A percentile compares a stretch with the other conserved stretches of the same genome.
These are phyloP conservation scores for Danio tinwini DNA, from an alignment of 2,797 vertebrate species.

Conservation along the genomic window DNA sequence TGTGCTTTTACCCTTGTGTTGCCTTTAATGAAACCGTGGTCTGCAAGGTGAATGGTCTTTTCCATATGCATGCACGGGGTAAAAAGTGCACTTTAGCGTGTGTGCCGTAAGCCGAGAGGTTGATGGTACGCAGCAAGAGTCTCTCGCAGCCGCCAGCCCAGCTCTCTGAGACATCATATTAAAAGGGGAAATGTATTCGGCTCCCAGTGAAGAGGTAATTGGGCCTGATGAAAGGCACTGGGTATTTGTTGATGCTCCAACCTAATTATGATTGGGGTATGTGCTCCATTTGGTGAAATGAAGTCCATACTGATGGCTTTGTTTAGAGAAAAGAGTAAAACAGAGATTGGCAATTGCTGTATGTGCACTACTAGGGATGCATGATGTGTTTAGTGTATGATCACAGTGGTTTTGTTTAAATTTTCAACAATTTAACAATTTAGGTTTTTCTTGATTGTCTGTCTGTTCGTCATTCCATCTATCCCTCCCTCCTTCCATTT, in stretches of 20 bases:
- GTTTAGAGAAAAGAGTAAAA: slow-evolving; percentile 26
- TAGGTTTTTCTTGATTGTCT: too few relatives aligned
- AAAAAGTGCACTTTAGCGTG: slow-evolving; percentile 54
- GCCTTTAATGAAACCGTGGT: slow-evolving; percentile 47
- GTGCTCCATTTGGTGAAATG: slow-evolving; percentile 20
- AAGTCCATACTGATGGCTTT: slow-evolving; percentile 45
- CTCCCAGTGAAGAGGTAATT: slow-evolving; percentile 34
- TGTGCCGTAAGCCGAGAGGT: slow-evolving; percentile 11
- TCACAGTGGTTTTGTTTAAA: not conserved
- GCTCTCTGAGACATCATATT: slow-evolving; percentile 45
- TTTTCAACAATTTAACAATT: not conserved
- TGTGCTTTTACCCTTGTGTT: slow-evolving; percentile 45
- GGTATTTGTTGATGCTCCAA: slow-evolving; percentile 49
- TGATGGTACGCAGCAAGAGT: slow-evolving; percentile 7
- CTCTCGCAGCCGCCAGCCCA: slow-evolving; percentile 20
- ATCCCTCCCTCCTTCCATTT: too few relatives aligned
- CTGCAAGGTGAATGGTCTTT: slow-evolving; percentile 45
- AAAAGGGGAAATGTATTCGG: slow-evolving; percentile 35
- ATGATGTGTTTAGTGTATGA: not conserved
- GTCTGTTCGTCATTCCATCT: too few relatives aligned
- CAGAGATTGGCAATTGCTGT: slow-evolving; percentile 45
- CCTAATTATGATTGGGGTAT: slow-evolving; percentile 36
- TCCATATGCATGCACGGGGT: slow-evolving; percentile 49
- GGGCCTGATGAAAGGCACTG: slow-evolving; percentile 27
- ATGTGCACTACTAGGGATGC: slow-evolving; percentile 27